Evolutionary conservation across 2,888 invertebrate species (phyloP), one percentile per base, ranked within the genome.

Genomic region (Cryptophagus acutangulus): DNA sequence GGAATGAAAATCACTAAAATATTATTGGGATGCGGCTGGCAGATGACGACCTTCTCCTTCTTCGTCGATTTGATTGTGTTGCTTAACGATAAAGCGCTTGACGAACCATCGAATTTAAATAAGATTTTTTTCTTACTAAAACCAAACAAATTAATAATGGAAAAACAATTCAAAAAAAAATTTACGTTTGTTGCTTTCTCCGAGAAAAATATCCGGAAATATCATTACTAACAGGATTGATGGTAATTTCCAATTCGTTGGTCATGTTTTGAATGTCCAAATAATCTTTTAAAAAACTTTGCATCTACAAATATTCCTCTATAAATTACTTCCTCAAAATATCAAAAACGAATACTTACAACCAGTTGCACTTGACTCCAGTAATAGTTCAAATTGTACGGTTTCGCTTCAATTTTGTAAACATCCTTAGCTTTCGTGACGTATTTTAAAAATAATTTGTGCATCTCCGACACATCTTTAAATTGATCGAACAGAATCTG

Each of bases 361-460:
- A 90, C 89, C 63, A 84, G 82, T 67, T 94, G 93, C 24, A 91
- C 87, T 57, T 89, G 86, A 28, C 82, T 81, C 93, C 93, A 94
- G 52, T 89, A 90, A 63, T 90, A 87, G 25, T 82, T 75, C 62
- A 84, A 77, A 58, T 79, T 79, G 62, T 87, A 87, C 31, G 82
- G 63, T 50, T 13, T 31, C 8, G 8, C 15, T n/a, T 73, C 71
- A n/a, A 74, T 54, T 43, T 71, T 71, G 59, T 81, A 76, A 37
- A 74, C 74, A 49, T 76, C 75, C n/a, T 73, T 72, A 31, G 81
- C 81, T 55, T 79, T 47, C 73, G 72, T 59, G 74, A 82, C 53
- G 76, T 77, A 58, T 18, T 78, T 79, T 2, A 87, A 67, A 10
- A 90, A 75, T 29, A 81, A 66, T 14, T 77, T 69, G 63, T 92